Evolutionary conservation across 2,113 vertebrate species (phyloP), one percentile per base, ranked within the genome.

Genomic region (Zosterops hypoxanthus): DNA sequence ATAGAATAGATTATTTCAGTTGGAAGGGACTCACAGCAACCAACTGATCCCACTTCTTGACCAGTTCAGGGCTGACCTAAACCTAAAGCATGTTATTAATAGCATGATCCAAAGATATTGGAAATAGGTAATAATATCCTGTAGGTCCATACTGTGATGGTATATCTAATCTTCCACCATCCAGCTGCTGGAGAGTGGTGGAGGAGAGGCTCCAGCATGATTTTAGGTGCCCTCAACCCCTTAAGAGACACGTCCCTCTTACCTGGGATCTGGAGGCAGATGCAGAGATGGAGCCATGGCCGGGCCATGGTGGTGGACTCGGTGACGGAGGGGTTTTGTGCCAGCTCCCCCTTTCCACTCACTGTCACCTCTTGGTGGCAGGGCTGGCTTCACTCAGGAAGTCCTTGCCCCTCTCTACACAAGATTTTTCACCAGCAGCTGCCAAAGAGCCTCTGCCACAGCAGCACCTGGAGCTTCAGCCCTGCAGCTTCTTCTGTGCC

Each of bases 231-330:
- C 39, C 82, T 78, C 52, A 71, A 26, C 60, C 52, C 75, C 75
- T 47, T 25, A 24, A 41, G 55, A 78, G 52, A 50, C 0, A 0
- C 5, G 8, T 49, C n/a, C 72, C 14, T 82, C 95, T 96, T 96
- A 96, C 96, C 96, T 97, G 83, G 76, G 76, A 95, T 65, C 42
- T 93, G 94, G 60, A 96, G 86, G 83, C 76, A 96, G 77, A 96
- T 14, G 83, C 39, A 96, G 91, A 96, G 86, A 53, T 13, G 68
- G 59, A 96, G 92, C 86, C 88, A 78, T 0, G 0, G 28, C 36
- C 1, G 0, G 20, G 34, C 82, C 96, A 94, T 97, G 46, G 49
- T 1, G 24, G 24, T 1, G 2, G 82, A n/a, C n/a, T 36, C 13
- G 2, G 26, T 3, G 36, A 53, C 0, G 1, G 50, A 53, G 22